Evolutionary conservation across 2,888 invertebrate species (phyloP).

Genomic region (Merodon equestris): DNA sequence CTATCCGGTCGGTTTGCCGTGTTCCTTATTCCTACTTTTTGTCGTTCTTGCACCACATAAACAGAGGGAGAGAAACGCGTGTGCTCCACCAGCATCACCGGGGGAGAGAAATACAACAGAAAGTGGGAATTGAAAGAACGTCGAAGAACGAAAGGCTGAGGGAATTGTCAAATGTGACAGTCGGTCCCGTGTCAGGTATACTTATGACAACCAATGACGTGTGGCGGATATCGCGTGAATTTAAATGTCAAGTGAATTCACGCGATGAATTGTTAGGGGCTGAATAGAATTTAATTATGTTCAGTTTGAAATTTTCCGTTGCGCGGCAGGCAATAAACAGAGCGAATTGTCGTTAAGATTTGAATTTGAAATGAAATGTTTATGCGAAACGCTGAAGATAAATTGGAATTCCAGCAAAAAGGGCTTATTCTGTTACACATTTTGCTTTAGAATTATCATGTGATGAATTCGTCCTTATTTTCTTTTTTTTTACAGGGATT

Average conservation of each 20-base stretch:
- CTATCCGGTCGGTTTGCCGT: neutral
- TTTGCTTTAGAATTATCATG: too few species aligned
- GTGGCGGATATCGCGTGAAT: neutral
- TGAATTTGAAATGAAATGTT: too few species aligned
- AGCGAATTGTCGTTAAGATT: too few species aligned
- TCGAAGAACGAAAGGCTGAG: slow-evolving; percentile 9
- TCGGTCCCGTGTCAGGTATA: too few species aligned
- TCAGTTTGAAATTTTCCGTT: too few species aligned
- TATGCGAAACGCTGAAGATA: too few species aligned
- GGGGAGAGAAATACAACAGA: slow-evolving; percentile 47
- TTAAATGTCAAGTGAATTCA: neutral
- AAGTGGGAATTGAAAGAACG: neutral
- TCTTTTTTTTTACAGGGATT: too few species aligned
- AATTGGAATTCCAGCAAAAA: too few species aligned
- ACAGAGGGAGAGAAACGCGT: slow-evolving; percentile 51
- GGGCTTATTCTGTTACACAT: too few species aligned
- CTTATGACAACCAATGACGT: slow-evolving; percentile 2
- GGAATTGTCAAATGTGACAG: slow-evolving; percentile 37
- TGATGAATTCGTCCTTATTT: too few species aligned
- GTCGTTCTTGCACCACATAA: slow-evolving; percentile 34
- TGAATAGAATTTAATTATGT: slow-evolving; percentile 1
- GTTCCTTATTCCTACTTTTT: too few species aligned
- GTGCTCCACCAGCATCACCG: slow-evolving; percentile 38
- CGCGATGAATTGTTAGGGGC: neutral
- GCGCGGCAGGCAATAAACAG: too few species aligned